Conservation (phyloP, 2,888 invertebrate species). For the Lordiphosa fenestrarum region DNA sequence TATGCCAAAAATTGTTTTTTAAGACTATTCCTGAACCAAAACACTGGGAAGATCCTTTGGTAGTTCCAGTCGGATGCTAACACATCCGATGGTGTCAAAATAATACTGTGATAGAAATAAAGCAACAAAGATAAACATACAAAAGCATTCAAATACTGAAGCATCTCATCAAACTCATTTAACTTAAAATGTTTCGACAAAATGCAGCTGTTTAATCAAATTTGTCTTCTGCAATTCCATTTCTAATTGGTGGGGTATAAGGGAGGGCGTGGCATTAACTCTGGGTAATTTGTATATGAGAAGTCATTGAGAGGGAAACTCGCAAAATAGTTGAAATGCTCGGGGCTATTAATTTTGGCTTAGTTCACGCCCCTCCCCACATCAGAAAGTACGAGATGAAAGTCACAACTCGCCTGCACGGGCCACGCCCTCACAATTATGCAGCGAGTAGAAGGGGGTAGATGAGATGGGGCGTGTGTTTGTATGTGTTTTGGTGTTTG, state of each 20-base stretch:
- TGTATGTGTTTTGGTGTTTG: conserved; percentile 29
- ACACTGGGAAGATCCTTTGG: too few relatives aligned
- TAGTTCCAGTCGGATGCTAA: too few relatives aligned
- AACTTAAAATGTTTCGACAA: too few relatives aligned
- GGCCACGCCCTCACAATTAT: conserved; percentile 66
- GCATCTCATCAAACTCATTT: too few relatives aligned
- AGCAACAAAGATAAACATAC: too few relatives aligned
- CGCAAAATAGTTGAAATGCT: conserved; percentile 11
- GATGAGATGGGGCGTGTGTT: conserved; percentile 2
- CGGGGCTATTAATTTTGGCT: conserved; percentile 40
- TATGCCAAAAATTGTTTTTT: too few relatives aligned
- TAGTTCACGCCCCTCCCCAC: conserved; percentile 14
- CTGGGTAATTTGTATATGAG: conserved; percentile 60
- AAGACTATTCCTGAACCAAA: too few relatives aligned
- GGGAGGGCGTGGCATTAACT: conserved; percentile 33
- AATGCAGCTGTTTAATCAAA: background rate
- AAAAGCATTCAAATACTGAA: too few relatives aligned
- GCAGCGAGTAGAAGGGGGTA: conserved; percentile 19
- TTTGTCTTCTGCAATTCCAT: conserved; percentile 3
- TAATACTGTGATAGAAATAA: too few relatives aligned
- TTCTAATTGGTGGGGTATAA: conserved; percentile 22
- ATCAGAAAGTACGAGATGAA: conserved; percentile 35
- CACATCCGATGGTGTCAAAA: too few relatives aligned
- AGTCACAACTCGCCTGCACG: conserved; percentile 24
- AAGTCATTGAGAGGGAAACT: conserved; percentile 54